These are phyloP conservation scores for Leptoclinus maculatus DNA, from an alignment of 2,797 vertebrate genomes.

Conservation along the genomic window DNA sequence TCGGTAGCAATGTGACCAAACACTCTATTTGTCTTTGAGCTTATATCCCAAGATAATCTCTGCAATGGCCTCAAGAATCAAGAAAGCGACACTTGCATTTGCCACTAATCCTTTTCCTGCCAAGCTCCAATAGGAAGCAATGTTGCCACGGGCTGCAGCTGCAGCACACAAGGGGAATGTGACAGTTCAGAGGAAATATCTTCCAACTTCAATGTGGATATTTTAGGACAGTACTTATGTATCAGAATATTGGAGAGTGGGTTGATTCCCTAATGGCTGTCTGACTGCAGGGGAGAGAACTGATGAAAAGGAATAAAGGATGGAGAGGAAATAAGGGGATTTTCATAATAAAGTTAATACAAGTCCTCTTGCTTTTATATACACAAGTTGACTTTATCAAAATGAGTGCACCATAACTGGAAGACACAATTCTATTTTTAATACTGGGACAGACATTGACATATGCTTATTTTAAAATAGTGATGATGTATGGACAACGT, in stretches of 20 bases:
- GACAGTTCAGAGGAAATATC: constrained; percentile 47
- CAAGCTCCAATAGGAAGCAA: constrained; percentile 34
- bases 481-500: constrained; percentile 5
- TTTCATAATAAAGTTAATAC: constrained; percentile 10
- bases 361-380: constrained; percentile 2
- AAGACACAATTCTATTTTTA: neutral
- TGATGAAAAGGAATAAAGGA: constrained; percentile 37
- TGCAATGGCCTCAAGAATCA: constrained; percentile 51
- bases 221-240: constrained; percentile 59
- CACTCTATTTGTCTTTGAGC: constrained; percentile 56
- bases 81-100: constrained; percentile 50
- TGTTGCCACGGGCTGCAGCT: constrained; percentile 48
- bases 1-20: constrained; percentile 39
- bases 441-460: neutral
- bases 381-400: neutral
- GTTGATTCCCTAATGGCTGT: constrained; percentile 42
- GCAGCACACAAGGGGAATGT: constrained; percentile 45
- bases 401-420: neutral
- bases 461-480: neutral
- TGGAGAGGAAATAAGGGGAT: constrained; percentile 26
- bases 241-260: constrained; percentile 39
- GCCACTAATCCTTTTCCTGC: constrained; percentile 58
- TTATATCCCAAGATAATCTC: constrained; percentile 61
- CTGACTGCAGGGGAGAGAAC: constrained; percentile 35
- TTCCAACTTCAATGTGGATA: constrained; percentile 54